These are phyloP conservation scores for Hetaerina titia DNA, from an alignment of 2,888 invertebrate species.

Conservation along the genomic window DNA sequence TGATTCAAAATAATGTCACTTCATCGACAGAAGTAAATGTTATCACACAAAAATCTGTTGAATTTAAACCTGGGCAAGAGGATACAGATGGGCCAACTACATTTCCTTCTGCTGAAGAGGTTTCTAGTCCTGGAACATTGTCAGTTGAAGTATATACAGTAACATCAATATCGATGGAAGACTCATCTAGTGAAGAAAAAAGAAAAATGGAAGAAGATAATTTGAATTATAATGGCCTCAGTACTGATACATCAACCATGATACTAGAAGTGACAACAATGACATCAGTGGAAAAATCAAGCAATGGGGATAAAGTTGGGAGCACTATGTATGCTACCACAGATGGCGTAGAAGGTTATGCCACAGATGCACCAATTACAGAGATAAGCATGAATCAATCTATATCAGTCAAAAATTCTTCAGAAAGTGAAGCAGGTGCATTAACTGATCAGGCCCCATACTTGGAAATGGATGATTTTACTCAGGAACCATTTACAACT, in stretches of 20 bases:
- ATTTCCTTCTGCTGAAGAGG: not conserved
- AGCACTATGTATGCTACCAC: not conserved
- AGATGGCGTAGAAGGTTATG: not conserved
- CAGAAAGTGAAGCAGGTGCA: not conserved
- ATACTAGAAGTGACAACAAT: not conserved
- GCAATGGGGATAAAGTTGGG: not conserved
- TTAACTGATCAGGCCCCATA: not conserved
- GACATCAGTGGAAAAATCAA: not conserved
- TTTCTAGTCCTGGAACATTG: slow-evolving; percentile 61
- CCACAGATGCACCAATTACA: not conserved
- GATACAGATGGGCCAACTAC: not conserved
- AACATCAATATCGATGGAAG: slow-evolving; percentile 62
- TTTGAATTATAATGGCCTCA: not conserved
- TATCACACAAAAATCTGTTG: not conserved
- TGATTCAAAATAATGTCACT: not conserved
- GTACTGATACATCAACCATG: not conserved
- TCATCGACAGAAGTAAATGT: not conserved
- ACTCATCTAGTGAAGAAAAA: slow-evolving; percentile 34
- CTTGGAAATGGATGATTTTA: not conserved
- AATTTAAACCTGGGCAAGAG: too few relatives aligned
- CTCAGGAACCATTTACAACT: not conserved
- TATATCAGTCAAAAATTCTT: not conserved
- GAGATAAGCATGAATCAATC: not conserved
- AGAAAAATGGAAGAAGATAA: not conserved
- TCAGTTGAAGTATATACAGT: slow-evolving; percentile 51